Percentiles rank a stretch among this genome's conserved stretches.
Evolutionary conservation across 1,140 invertebrate species (phyloP).

Genomic region (Whitmania pigra): DNA sequence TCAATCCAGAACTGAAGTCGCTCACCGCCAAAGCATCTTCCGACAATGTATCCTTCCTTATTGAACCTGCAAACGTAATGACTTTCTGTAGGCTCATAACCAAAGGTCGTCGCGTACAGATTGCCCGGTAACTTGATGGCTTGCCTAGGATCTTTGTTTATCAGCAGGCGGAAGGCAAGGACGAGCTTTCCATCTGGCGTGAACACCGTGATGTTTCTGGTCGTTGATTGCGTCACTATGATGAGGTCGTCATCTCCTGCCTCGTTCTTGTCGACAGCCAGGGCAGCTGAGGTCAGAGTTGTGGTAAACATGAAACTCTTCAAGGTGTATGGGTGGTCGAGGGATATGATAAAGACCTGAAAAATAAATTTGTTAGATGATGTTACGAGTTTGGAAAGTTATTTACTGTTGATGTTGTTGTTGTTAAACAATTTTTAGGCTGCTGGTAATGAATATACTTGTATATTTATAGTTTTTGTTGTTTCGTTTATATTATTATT

Average conservation of each 20-base stretch:
- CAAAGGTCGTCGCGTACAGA: neutral
- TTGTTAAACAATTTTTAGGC: no score
- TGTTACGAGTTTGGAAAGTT: no score
- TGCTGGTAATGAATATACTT: no score
- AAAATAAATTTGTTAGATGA: no score
- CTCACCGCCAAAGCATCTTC: constrained; percentile 1
- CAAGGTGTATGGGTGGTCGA: neutral
- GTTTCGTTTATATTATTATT: no score
- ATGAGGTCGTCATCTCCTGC: neutral
- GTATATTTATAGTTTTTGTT: no score
- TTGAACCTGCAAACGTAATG: constrained; percentile 5
- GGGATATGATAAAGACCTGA: no score
- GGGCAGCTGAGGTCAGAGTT: neutral
- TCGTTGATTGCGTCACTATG: neutral
- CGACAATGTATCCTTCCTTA: neutral
- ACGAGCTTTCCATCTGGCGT: neutral
- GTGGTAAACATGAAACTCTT: neutral
- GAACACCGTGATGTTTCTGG: neutral
- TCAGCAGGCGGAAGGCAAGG: neutral
- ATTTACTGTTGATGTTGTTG: no score
- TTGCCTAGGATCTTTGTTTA: neutral
- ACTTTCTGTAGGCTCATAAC: neutral
- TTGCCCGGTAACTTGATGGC: neutral
- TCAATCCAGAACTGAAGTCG: neutral
- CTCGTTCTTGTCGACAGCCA: neutral